Base-by-base conservation (phyloP, 2,797 vertebrate genomes). In the Chaunax sp. region DNA sequence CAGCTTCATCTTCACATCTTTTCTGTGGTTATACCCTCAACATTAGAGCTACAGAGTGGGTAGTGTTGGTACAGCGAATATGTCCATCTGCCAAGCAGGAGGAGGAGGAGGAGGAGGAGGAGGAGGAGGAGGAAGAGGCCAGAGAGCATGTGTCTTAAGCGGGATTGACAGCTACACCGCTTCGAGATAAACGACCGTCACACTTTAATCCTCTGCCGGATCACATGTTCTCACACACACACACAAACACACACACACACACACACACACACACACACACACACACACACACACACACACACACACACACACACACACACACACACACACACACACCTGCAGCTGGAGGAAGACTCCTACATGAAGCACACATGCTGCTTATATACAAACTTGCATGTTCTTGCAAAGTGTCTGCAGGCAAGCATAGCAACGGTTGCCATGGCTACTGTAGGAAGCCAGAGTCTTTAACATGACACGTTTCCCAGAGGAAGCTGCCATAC, bases 71-170 rank as follows among this genome's bases (percentile, higher is more conserved):
- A 78, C 72, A 50, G 63, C 53, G 47, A 87, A 81, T 58, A 76
- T 66, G 77, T 77, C 84, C 79, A 83, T 85, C 80, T 89, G 87
- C 83, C 83, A 80, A 69, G 57, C 72, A 78, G 6, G 63, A 57
- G 18, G 63, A 69, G 58, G 75, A 66, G 23, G 72, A 60, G 28
- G 55, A 55, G 11, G 65, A 72, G 5, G 53, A 55, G 30, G 56
- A 53, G 33, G 60, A 52, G 14, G 75, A 53, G 38, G 66, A 71
- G 68, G 61, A 62, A 23, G 76, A 70, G 78, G 77, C 49, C 75
- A 81, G 58, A 47, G 82, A 83, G 77, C 79, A 78, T 51, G 83
- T 67, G 75, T 79, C 69, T 78, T 80, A 77, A 88, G 89, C 73
- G 22, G 75, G 83, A 85, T 67, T 72, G 77, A 85, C 75, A 57